Percentiles rank a stretch among this genome's conserved stretches.
Conservation (phyloP, 2,888 invertebrate genomes). For the Geophilus truncorum region DNA sequence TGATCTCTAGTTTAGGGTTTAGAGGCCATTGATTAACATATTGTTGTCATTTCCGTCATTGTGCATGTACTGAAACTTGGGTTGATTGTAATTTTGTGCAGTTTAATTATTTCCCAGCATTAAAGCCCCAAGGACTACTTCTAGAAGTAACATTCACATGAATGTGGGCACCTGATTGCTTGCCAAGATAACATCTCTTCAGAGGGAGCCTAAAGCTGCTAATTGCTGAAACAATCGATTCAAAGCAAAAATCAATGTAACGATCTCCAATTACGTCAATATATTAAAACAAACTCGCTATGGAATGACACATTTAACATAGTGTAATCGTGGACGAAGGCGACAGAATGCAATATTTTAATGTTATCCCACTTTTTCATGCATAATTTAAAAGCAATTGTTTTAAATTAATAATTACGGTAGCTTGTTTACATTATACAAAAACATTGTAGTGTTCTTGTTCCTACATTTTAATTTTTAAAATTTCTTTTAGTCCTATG, state of each 20-base stretch:
- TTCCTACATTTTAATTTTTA: background rate
- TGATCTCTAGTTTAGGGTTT: background rate
- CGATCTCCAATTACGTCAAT: conserved; percentile 17
- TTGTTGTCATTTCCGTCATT: conserved; percentile 1
- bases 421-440: too few species aligned
- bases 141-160: background rate
- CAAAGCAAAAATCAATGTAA: conserved; percentile 13
- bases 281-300: background rate
- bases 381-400: too few species aligned
- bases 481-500: too few species aligned
- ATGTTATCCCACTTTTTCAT: too few species aligned
- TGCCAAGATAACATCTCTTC: conserved; percentile 24
- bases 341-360: too few species aligned
- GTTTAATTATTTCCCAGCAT: conserved; percentile 21
- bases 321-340: background rate
- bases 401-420: too few species aligned
- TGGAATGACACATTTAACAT: background rate
- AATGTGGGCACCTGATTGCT: conserved; percentile 27
- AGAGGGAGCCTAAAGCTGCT: conserved; percentile 17
- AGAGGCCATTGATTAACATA: background rate
- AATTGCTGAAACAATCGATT: conserved; percentile 17
- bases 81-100: conserved; percentile 25
- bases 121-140: conserved; percentile 20
- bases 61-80: conserved; percentile 8
- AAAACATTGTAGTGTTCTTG: too few species aligned